These are phyloP conservation scores for Cassiopea andromeda DNA, from an alignment of 30 jellyfish, hydroid and myxozoan genomes.

Conservation along the genomic window DNA sequence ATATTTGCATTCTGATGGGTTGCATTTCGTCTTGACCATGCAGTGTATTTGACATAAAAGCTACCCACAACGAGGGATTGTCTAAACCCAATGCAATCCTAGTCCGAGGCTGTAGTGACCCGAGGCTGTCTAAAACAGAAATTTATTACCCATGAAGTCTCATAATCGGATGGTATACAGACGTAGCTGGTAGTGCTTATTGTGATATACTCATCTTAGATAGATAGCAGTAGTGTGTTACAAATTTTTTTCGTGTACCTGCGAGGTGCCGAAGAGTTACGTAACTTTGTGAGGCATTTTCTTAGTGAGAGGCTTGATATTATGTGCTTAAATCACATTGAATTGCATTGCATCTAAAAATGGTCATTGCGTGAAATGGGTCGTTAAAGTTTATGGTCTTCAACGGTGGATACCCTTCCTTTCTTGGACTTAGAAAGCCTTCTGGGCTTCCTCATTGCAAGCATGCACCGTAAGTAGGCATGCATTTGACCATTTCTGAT, in stretches of 20 bases:
- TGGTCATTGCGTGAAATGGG: background rate
- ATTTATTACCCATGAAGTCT: no score
- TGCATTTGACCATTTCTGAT: background rate
- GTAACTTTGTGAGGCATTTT: background rate
- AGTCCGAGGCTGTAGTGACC: no score
- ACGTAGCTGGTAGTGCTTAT: background rate
- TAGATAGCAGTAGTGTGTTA: conserved; percentile 9
- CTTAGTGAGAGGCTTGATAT: conserved; percentile 16
- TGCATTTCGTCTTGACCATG: no score
- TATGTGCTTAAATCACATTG: background rate
- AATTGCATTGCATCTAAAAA: background rate
- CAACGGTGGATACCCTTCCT: background rate
- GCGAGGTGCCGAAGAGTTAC: background rate
- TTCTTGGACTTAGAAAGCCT: no score
- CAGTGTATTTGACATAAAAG: no score
- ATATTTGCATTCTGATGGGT: no score
- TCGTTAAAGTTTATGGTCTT: background rate
- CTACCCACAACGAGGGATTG: no score
- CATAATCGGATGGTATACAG: background rate
- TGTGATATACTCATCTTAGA: conserved; percentile 25
- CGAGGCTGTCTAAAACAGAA: no score
- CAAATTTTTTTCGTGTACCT: background rate
- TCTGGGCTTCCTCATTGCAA: no score
- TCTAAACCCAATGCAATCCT: no score
- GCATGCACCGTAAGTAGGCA: no score